Base-by-base conservation (phyloP, 2,888 invertebrate species). In the Dolomedes plantarius region DNA sequence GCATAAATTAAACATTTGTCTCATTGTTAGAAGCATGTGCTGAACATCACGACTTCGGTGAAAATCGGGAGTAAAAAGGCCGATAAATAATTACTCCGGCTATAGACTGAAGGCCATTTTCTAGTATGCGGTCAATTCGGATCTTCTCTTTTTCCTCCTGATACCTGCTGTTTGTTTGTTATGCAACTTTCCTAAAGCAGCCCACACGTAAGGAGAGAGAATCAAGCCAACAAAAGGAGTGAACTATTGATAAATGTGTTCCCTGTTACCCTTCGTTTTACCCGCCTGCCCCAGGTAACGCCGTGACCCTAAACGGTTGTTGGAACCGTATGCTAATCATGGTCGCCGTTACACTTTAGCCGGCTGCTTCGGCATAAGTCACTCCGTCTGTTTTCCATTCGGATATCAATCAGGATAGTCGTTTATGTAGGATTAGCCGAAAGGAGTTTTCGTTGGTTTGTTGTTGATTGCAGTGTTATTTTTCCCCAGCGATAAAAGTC, bases 181-280 rank as follows among this genome's bases (percentile, higher is more conserved):
- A 56, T 23, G 11, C 11, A 56, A 56, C 19, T 56, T 56, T 56
- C n/a, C 9, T 16, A n/a, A 6, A 46, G 13, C 23, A 0, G 23
- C 7, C 56, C 16, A 46, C 36, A 36, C 7, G 36, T n/a, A 9
- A 36, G n/a, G 46, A 2, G 16, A 46, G 46, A 2, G 16, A 46
- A 46, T 23, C 5, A 6, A 56, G 56, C 23, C 23, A 56, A 46
- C 46, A 11, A 62, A 56, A 69, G 29, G 39, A 64, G 76, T 65
- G 71, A 82, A 71, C 71, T 71, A 76, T 82, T 76, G 82, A 82
- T 71, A 76, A 71, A 82, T 82, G 76, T 19, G 39, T 64, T 29
- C 64, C 19, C 27, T 9, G 36, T 16, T 56, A 65, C 50, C 68
- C 28, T 29, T 16, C 36, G 32, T 9, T 67, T 80, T 32, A 68